Percentiles rank a stretch among this genome's conserved stretches.
Conservation (phyloP, 23 tunicate species). For the Ciona savignyi region DNA sequence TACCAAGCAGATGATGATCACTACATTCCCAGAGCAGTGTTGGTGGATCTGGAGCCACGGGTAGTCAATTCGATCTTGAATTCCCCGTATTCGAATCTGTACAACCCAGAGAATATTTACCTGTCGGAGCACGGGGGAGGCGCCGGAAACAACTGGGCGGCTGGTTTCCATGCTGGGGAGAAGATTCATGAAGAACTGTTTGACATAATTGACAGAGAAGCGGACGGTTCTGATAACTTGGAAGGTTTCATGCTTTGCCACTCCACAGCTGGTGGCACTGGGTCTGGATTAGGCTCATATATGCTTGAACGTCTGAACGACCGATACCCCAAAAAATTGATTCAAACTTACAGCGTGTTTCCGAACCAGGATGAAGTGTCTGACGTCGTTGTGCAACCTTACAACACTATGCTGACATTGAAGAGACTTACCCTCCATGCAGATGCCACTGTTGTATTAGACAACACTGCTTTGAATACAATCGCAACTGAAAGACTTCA, state of each 20-base stretch:
- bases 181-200: slow-evolving; percentile 94
- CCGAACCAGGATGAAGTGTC: slow-evolving; percentile 98
- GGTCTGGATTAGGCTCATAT: slow-evolving; percentile 94
- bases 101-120: slow-evolving; percentile 96
- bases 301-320: slow-evolving; percentile 82
- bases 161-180: slow-evolving; percentile 90
- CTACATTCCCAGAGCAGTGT: slow-evolving; percentile 88
- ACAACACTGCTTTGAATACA: slow-evolving; percentile 90
- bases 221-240: slow-evolving; percentile 95
- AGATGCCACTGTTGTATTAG: slow-evolving; percentile 95
- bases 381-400: slow-evolving; percentile 99
- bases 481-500: slow-evolving; percentile 96
- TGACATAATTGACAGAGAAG: slow-evolving; percentile 98
- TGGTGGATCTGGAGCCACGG: slow-evolving; percentile 93
- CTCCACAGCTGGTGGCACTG: slow-evolving; percentile 99
- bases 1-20: slow-evolving; percentile 99
- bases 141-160: slow-evolving; percentile 99
- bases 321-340: slow-evolving; percentile 93
- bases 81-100: slow-evolving; percentile 83
- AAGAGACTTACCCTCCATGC: slow-evolving; percentile 86
- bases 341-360: slow-evolving; percentile 97
- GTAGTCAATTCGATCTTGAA: slow-evolving; percentile 79
- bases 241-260: slow-evolving; percentile 99
- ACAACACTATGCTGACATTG: slow-evolving; percentile 92
- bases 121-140: slow-evolving; percentile 97